A percentile compares a stretch with the other conserved stretches of the same genome.
Evolutionary conservation across 2,888 invertebrate species (phyloP).

Genomic region (Cistogaster globosa): DNA sequence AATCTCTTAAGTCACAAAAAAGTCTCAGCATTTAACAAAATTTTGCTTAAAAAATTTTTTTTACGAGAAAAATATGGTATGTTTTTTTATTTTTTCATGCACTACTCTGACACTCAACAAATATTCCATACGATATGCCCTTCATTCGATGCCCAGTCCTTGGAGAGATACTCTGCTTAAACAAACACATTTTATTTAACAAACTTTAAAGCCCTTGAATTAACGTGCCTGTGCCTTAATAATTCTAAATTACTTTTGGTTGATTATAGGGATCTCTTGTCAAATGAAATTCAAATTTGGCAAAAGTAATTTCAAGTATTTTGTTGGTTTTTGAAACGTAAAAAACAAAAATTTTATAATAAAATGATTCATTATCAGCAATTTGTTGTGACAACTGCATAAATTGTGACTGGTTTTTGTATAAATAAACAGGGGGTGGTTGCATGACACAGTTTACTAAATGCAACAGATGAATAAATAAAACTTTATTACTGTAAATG

Average conservation of each 20-base stretch:
- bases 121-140: too few relatives aligned
- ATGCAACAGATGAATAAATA: slow-evolving; percentile 45
- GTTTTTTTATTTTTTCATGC: too few relatives aligned
- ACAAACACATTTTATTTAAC: too few relatives aligned
- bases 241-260: neutral
- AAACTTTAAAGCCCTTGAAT: neutral
- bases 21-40: too few relatives aligned
- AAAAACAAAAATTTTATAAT: slow-evolving; percentile 17
- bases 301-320: slow-evolving; percentile 17
- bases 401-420: slow-evolving; percentile 29
- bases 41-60: too few relatives aligned
- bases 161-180: too few relatives aligned
- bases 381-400: slow-evolving; percentile 62
- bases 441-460: slow-evolving; percentile 7
- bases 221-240: slow-evolving; percentile 3
- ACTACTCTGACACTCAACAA: too few relatives aligned
- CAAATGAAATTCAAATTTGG: slow-evolving; percentile 39
- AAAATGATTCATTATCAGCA: slow-evolving; percentile 56
- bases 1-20: too few relatives aligned
- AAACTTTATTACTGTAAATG: slow-evolving; percentile 42
- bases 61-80: too few relatives aligned
- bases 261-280: slow-evolving; percentile 25
- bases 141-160: too few relatives aligned
- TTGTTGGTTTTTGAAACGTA: neutral
- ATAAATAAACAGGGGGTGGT: neutral